Conservation (phyloP, 1,140 invertebrate species). For the Acromyrmex heyeri region DNA sequence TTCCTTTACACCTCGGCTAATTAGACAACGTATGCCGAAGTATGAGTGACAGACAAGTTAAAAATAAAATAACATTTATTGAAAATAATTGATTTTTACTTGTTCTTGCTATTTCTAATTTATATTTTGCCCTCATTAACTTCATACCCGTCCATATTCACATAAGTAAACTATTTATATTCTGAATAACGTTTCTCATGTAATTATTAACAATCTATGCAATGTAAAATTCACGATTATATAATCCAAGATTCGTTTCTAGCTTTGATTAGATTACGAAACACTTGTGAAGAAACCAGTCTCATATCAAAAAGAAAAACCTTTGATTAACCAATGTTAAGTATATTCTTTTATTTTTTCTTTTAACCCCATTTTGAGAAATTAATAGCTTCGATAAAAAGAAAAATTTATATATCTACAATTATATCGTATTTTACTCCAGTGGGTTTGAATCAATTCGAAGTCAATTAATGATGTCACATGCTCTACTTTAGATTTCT, state of each 20-base stretch:
- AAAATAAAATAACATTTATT: conserved; percentile 73
- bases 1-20: conserved; percentile 67
- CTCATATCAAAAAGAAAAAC: conserved; percentile 40
- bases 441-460: too few relatives aligned
- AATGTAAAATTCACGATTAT: conserved; percentile 45
- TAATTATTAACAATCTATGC: conserved; percentile 34
- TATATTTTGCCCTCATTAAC: conserved; percentile 14
- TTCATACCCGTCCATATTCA: conserved; percentile 2
- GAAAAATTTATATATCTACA: too few relatives aligned
- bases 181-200: neutral
- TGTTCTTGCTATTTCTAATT: conserved; percentile 2
- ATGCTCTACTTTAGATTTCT: too few relatives aligned
- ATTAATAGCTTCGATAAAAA: conserved; percentile 29
- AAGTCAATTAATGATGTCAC: too few relatives aligned
- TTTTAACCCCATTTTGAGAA: neutral
- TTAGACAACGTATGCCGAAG: conserved; percentile 56
- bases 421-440: too few relatives aligned
- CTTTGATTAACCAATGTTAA: neutral
- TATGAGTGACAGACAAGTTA: conserved; percentile 63
- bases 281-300: conserved; percentile 53
- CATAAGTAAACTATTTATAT: neutral
- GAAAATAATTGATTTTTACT: conserved; percentile 55
- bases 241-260: conserved; percentile 52
- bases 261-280: conserved; percentile 65
- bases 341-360: conserved; percentile 14